Evolutionary conservation across 2,888 invertebrate genomes (phyloP), one percentile per base, ranked within the genome.

Genomic region (Cremastobaeus sp.): DNA sequence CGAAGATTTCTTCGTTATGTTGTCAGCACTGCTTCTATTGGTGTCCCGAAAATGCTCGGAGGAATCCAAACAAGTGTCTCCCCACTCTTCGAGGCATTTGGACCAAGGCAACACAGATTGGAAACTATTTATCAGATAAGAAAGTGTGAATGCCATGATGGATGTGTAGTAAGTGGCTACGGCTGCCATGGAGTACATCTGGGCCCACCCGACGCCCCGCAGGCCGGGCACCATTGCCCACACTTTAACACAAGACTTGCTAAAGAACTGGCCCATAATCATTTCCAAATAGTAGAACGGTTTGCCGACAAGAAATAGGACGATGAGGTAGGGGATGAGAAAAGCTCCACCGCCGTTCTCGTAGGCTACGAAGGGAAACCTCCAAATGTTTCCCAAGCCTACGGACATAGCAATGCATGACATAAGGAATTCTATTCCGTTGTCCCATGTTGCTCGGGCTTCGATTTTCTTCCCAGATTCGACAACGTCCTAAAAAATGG

Each of bases 281-380:
- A 95, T 93, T 88, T 96, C 96, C 83, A 96, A 88, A 84, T 94
- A 95, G 85, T 96, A 96, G 88, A 96, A 91, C 0, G 95, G 95
- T 76, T 94, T 92, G 55, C 95, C 95, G 64, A 93, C 91, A 41
- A 93, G 82, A 25, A 92, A 88, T 15, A 93, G 85, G 1, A 92
- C 90, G 43, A 92, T 89, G 15, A 93, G 84, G 82, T 93, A 93
- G 0, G 93, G 93, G 62, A 93, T 92, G 21, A 93, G 86, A 79
- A 92, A 92, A 0, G 92, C 92, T 1, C 92, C 92, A 0, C 93
- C 93, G 0, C 93, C 93, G 83, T 93, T 92, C 79, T 92, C 90
- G 78, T 92, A 90, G 0, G 92, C 92, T 1, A 90, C 90, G 83
- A 91, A 92, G 0, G 92, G 92, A 82, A 92, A 92, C 57, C 92